Conservation (phyloP, 2,113 vertebrate genomes). For the Takifugu bimaculatus region DNA sequence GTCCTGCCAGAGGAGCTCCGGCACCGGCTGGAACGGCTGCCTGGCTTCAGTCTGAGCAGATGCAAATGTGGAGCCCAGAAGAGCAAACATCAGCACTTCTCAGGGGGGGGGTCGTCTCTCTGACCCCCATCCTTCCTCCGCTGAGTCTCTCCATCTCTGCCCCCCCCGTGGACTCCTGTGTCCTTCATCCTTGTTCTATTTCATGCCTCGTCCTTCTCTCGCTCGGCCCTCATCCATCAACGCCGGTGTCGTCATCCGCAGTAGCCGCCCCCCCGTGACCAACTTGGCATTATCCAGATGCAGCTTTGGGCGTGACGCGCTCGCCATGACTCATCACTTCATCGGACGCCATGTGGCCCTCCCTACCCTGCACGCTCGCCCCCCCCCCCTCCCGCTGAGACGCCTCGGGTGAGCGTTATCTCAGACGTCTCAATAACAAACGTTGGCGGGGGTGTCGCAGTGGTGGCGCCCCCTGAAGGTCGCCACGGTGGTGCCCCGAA, state of each 20-base stretch:
- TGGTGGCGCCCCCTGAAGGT: too few species aligned
- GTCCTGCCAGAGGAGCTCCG: conserved; percentile 26
- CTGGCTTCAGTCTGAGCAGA: conserved; percentile 51
- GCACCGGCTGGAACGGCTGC: conserved; percentile 36
- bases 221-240: conserved; percentile 69
- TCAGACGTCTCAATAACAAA: too few species aligned
- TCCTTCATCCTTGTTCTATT: conserved; percentile 74
- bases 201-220: conserved; percentile 70
- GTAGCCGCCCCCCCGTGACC: conserved; percentile 25
- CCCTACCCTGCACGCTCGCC: conserved; percentile 41
- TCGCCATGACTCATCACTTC: conserved; percentile 67
- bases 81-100: conserved; percentile 68
- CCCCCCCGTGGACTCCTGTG: conserved; percentile 54
- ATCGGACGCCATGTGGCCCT: conserved; percentile 47
- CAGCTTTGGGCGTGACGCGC: conserved; percentile 54
- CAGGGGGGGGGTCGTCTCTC: conserved; percentile 58
- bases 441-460: too few species aligned
- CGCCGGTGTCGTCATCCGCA: conserved; percentile 21
- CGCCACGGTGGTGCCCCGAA: too few species aligned
- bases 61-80: conserved; percentile 50
- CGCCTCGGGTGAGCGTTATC: neutral
- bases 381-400: conserved; percentile 26
- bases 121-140: conserved; percentile 67
- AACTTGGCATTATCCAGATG: conserved; percentile 42
- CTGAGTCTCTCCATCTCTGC: conserved; percentile 57